Conservation (phyloP, 2,888 invertebrate genomes). For the Hyposoter dolosus region DNA sequence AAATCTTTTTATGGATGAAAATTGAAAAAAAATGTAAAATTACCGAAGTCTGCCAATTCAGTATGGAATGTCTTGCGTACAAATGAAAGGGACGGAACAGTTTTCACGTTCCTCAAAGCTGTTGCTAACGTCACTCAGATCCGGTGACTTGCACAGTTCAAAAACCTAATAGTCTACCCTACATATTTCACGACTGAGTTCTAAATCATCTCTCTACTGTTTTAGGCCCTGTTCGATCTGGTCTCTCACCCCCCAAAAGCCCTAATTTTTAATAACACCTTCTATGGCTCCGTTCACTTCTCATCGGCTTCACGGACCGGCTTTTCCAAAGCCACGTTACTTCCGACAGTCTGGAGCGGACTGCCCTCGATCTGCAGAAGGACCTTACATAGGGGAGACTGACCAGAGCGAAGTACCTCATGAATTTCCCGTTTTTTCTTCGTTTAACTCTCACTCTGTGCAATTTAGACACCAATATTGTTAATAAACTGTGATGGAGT, state of each 20-base stretch:
- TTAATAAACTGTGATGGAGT: neutral
- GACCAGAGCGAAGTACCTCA: neutral
- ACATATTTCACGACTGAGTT: constrained; percentile 30
- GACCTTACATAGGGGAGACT: neutral
- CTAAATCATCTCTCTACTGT: constrained; percentile 46
- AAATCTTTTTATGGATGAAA: too few species aligned
- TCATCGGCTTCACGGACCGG: constrained; percentile 34
- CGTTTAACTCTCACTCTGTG: neutral
- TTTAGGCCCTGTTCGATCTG: constrained; percentile 57
- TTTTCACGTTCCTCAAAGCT: constrained; percentile 25
- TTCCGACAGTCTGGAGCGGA: constrained; percentile 25
- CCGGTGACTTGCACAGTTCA: constrained; percentile 77
- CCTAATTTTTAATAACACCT: constrained; percentile 78
- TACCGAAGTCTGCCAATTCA: neutral
- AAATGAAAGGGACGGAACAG: constrained; percentile 21
- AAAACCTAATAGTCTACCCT: constrained; percentile 22
- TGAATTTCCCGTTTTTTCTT: neutral
- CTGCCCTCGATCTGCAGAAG: constrained; percentile 10
- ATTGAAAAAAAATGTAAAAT: neutral
- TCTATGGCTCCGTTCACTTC: constrained; percentile 50
- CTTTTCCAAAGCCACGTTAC: constrained; percentile 39
- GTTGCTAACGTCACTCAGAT: constrained; percentile 74
- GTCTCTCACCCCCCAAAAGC: constrained; percentile 59
- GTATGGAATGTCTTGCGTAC: neutral
- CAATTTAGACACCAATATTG: neutral